These are phyloP conservation scores for Cotesia chilonis DNA, from an alignment of 1,140 invertebrate species.

Conservation along the genomic window DNA sequence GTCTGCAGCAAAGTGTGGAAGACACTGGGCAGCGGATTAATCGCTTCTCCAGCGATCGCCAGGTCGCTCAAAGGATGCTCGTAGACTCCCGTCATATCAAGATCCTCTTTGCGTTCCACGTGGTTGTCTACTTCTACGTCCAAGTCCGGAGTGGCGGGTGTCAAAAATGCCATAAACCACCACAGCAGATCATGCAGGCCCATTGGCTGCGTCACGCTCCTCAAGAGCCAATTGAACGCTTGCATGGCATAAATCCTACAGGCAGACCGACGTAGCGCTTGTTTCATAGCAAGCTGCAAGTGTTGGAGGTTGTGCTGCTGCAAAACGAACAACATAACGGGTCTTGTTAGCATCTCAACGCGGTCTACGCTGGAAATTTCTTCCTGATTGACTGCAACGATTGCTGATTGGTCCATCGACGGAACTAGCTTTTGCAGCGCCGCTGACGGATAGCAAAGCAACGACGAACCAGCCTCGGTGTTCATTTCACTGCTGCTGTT, in stretches of 20 bases:
- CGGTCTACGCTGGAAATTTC: conserved; percentile 59
- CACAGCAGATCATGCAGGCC: conserved; percentile 93
- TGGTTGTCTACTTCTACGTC: conserved; percentile 66
- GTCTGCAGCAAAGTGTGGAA: conserved; percentile 92
- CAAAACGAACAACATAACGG: conserved; percentile 84
- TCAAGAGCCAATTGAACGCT: conserved; percentile 94
- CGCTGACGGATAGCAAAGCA: conserved; percentile 84
- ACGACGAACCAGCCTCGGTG: conserved; percentile 76
- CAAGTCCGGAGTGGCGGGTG: conserved; percentile 62
- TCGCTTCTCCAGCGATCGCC: conserved; percentile 80
- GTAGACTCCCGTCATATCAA: conserved; percentile 70
- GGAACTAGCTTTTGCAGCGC: conserved; percentile 78
- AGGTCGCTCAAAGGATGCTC: conserved; percentile 87
- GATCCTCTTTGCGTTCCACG: conserved; percentile 67
- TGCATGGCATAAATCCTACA: conserved; percentile 90
- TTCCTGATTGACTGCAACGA: conserved; percentile 59
- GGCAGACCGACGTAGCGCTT: conserved; percentile 82
- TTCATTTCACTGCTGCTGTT: conserved; percentile 76
- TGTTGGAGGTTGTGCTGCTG: conserved; percentile 86
- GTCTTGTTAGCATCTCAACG: conserved; percentile 69
- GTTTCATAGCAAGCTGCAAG: conserved; percentile 83
- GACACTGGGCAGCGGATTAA: conserved; percentile 79
- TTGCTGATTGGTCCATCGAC: conserved; percentile 68
- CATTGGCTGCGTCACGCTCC: conserved; percentile 88
- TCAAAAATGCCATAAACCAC: conserved; percentile 89